Evolutionary conservation across 2,797 vertebrate genomes (phyloP).

Genomic region (Sebastes kiyomatsui): DNA sequence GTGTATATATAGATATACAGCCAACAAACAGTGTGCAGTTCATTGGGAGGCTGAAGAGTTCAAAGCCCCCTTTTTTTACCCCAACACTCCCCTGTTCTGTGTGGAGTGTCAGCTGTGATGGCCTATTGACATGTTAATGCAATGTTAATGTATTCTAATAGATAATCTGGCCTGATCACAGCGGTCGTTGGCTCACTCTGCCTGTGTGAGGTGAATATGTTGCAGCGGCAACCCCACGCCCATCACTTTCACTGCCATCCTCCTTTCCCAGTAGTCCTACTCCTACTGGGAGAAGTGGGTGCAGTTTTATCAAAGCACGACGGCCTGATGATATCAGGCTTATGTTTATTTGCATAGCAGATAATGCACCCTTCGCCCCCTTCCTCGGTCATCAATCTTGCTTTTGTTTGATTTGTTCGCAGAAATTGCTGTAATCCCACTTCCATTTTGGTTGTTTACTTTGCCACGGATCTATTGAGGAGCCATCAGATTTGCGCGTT

Average conservation of each 20-base stretch:
- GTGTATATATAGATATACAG: conserved; percentile 18
- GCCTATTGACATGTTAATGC: conserved; percentile 81
- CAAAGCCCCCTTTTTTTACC: conserved; percentile 63
- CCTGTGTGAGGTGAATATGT: conserved; percentile 55
- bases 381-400: conserved; percentile 26
- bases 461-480: conserved; percentile 26
- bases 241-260: conserved; percentile 9
- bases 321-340: conserved; percentile 24
- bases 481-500: conserved; percentile 24
- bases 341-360: conserved; percentile 37
- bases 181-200: conserved; percentile 43
- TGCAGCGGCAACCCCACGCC: conserved; percentile 4
- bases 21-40: conserved; percentile 37
- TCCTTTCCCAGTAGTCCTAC: conserved; percentile 15
- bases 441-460: conserved; percentile 56
- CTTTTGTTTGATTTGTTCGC: conserved; percentile 51
- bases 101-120: conserved; percentile 77
- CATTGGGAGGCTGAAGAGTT: conserved; percentile 56
- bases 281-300: conserved; percentile 12
- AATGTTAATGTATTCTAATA: conserved; percentile 80
- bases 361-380: background rate
- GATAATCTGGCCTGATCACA: conserved; percentile 76
- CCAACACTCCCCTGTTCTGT: conserved; percentile 49
- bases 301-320: conserved; percentile 17
- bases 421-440: conserved; percentile 43